These are phyloP conservation scores for Idris sp. DNA, from an alignment of 1,140 invertebrate genomes.

Conservation along the genomic window DNA sequence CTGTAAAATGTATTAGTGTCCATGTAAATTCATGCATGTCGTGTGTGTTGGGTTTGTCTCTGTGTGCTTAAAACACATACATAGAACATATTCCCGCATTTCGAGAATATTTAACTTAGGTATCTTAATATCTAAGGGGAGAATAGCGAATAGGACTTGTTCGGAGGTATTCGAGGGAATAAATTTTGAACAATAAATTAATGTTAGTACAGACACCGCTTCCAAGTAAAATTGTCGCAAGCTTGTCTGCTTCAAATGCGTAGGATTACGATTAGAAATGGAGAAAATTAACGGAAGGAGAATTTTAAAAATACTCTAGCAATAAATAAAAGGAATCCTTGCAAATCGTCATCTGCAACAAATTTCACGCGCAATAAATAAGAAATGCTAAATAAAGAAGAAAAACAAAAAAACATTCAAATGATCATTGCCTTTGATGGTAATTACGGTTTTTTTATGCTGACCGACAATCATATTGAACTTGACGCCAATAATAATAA, in stretches of 20 bases:
- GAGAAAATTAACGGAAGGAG: constrained; percentile 8
- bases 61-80: constrained; percentile 63
- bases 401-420: too few species aligned
- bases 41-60: constrained; percentile 38
- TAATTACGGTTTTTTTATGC: not conserved
- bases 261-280: constrained; percentile 38
- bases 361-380: constrained; percentile 43
- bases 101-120: constrained; percentile 58
- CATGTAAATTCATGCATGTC: constrained; percentile 24
- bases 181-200: constrained; percentile 61
- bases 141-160: constrained; percentile 48
- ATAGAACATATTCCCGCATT: constrained; percentile 57
- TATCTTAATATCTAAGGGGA: constrained; percentile 47
- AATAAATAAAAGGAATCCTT: constrained; percentile 55
- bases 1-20: constrained; percentile 44
- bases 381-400: not conserved
- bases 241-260: constrained; percentile 38
- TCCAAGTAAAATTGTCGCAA: constrained; percentile 32
- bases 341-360: constrained; percentile 18
- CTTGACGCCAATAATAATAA: constrained; percentile 4
- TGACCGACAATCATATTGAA: constrained; percentile 1
- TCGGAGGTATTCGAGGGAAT: constrained; percentile 56
- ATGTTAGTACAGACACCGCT: constrained; percentile 54
- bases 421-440: too few species aligned
- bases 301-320: constrained; percentile 38